Evolutionary conservation across 2,113 vertebrate genomes (phyloP).

Genomic region (Chaenocephalus aceratus): DNA sequence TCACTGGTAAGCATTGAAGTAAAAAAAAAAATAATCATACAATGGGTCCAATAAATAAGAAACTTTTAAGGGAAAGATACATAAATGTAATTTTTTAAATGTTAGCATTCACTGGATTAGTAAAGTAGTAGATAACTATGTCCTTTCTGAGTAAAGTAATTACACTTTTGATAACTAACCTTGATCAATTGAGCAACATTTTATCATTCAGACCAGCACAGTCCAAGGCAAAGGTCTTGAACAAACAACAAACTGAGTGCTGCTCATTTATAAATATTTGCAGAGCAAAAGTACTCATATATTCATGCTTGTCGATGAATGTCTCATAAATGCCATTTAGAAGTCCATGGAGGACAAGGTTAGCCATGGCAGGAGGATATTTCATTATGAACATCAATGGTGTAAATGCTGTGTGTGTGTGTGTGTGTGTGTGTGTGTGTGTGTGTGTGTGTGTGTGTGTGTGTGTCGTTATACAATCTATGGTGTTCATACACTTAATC

Average conservation of each 20-base stretch:
- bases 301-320: background rate
- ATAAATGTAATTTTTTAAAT: background rate
- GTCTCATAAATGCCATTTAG: constrained; percentile 24
- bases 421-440: background rate
- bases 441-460: background rate
- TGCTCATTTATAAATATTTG: background rate
- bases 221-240: background rate
- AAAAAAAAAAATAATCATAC: too few relatives aligned
- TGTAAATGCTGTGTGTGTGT: background rate
- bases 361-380: constrained; percentile 2
- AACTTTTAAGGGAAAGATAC: background rate
- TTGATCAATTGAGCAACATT: background rate
- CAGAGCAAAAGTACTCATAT: background rate
- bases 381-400: background rate
- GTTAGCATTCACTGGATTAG: background rate
- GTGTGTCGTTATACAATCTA: background rate
- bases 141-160: background rate
- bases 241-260: background rate
- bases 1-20: background rate
- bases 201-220: background rate
- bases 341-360: constrained; percentile 43
- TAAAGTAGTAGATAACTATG: background rate
- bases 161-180: background rate
- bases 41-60: too few relatives aligned
- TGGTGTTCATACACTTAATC: too few relatives aligned